phyloP scores from a whole-genome alignment of 2,888 invertebrate genomes.

The Harpagoxenus sublaevis region DNA sequence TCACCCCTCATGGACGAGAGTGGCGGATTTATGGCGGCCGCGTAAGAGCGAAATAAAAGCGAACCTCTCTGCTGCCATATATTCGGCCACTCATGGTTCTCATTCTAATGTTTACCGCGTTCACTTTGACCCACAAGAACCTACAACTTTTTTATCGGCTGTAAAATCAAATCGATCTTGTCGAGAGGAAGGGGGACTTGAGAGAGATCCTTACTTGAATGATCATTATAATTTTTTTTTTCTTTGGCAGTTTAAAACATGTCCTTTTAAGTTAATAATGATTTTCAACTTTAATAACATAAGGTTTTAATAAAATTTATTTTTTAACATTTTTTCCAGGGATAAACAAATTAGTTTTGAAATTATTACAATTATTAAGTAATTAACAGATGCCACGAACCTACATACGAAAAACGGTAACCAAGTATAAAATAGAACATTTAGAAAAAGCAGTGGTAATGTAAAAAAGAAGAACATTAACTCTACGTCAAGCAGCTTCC shows the following conservation, averaged over 20 bases:
- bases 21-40: constrained; percentile 44
- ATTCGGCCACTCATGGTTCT: constrained; percentile 40
- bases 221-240: background rate
- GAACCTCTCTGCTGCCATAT: background rate
- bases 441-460: no score
- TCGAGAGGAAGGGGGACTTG: background rate
- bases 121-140: constrained; percentile 13
- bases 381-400: background rate
- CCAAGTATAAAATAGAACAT: no score
- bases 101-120: constrained; percentile 35
- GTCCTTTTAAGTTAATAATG: background rate
- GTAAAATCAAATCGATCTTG: constrained; percentile 13
- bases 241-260: background rate
- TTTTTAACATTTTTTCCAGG: background rate
- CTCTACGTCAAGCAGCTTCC: no score
- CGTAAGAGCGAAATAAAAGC: constrained; percentile 51
- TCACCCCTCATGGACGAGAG: constrained; percentile 28
- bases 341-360: background rate
- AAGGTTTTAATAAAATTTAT: background rate
- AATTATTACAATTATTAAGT: background rate
- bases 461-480: no score
- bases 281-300: background rate
- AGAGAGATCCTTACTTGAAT: background rate
- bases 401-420: no score
- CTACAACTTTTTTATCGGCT: constrained; percentile 4